Base-by-base conservation (phyloP, 2,797 vertebrate genomes). In the Leontocebus nigricollis region DNA sequence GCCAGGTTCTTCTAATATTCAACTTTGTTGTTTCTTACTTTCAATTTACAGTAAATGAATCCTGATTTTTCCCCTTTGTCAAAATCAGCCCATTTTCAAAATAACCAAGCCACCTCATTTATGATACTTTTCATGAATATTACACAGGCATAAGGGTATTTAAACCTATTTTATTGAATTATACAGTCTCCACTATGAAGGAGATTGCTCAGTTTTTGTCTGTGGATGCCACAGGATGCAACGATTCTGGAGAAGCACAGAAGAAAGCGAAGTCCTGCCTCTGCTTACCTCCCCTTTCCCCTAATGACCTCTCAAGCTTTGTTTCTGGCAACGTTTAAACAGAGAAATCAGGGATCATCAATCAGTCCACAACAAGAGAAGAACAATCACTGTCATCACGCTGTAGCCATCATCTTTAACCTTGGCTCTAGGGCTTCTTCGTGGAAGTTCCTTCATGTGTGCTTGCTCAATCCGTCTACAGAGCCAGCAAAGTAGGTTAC, bases 41-140 rank as follows among this genome's bases (percentile, higher is more conserved):
- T 96, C 97, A 97, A 98, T 96, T 99, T 99, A 99, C 99, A 98
- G 98, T 98, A 99, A 99, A 98, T 20, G 89, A 94, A 97, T 96
- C 95, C 96, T 92, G 87, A 98, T 94, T 98, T 98, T 98, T 98
- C 98, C 95, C 98, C 97, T 96, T 88, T 95, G 98, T 98, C 98
- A 98, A 98, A 98, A 98, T 97, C 96, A 98, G 98, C 96, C 46
- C 89, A 61, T 98, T 97, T 98, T 98, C 96, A 98, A 98, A 98
- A 98, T 91, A 98, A 93, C 70, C 87, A 95, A 92, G 87, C 57
- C 93, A 95, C 95, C 92, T 96, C 85, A 85, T 85, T 79, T 20
- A 7, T 0, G 82, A 72, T 73, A 97, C 75, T 94, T 96, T 98
- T 96, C 94, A 97, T 90, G 96, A 98, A 94, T 75, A 97, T 89